A percentile compares a stretch with the other conserved stretches of the same genome.
These are phyloP conservation scores for Clusia tigrina DNA, from an alignment of 2,888 invertebrate genomes.

Conservation along the genomic window DNA sequence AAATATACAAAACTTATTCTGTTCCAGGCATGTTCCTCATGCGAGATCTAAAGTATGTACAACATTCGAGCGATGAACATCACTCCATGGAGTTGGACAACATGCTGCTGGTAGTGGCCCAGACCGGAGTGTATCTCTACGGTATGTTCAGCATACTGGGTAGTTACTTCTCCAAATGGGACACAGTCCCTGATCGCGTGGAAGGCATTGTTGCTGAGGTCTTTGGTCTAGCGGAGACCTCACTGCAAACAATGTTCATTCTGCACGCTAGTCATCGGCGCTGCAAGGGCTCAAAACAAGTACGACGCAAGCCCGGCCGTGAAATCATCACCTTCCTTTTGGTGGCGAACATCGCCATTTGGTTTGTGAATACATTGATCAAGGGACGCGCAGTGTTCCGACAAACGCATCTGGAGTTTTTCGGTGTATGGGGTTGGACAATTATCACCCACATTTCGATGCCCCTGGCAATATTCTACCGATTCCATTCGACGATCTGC, in stretches of 20 bases:
- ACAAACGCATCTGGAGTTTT: slow-evolving; percentile 82
- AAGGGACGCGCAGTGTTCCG: slow-evolving; percentile 84
- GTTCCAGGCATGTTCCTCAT: slow-evolving; percentile 72
- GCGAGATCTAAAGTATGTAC: slow-evolving; percentile 71
- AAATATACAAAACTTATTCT: not conserved
- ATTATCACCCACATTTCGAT: slow-evolving; percentile 89
- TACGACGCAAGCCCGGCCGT: slow-evolving; percentile 80
- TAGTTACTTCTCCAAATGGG: slow-evolving; percentile 62
- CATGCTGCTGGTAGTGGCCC: slow-evolving; percentile 83
- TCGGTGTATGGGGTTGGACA: slow-evolving; percentile 90
- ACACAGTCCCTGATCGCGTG: slow-evolving; percentile 65
- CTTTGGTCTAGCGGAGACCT: slow-evolving; percentile 79
- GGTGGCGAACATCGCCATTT: slow-evolving; percentile 83
- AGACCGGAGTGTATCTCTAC: slow-evolving; percentile 88
- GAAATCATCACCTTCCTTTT: slow-evolving; percentile 86
- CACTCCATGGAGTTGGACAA: slow-evolving; percentile 72
- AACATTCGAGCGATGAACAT: slow-evolving; percentile 67
- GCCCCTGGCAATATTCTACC: slow-evolving; percentile 88
- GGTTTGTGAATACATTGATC: slow-evolving; percentile 86
- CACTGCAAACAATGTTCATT: slow-evolving; percentile 81
- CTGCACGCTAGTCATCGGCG: slow-evolving; percentile 78
- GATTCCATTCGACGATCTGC: slow-evolving; percentile 92
- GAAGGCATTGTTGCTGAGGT: slow-evolving; percentile 77
- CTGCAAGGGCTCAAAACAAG: slow-evolving; percentile 75
- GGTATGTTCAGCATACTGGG: slow-evolving; percentile 86